Conservation (phyloP, 2,113 vertebrate species). For the Cynocephalus volans region DNA sequence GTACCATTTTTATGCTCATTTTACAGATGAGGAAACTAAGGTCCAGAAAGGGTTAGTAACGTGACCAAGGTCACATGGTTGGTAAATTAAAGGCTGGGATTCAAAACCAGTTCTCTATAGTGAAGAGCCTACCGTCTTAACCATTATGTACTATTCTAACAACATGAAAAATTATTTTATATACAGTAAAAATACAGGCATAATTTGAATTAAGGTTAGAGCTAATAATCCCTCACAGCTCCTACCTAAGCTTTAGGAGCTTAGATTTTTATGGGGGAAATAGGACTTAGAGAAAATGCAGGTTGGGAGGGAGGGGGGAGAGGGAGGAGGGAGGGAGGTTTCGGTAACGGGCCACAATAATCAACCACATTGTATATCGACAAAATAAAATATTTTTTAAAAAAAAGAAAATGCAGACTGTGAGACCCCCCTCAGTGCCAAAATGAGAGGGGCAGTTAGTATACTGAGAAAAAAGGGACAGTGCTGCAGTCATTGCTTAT, state of each 20-base stretch:
- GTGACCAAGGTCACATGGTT: not conserved
- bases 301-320: too few species aligned
- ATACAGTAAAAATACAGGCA: not conserved
- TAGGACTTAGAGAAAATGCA: too few species aligned
- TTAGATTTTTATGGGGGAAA: not conserved
- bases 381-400: too few species aligned
- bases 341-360: too few species aligned
- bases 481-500: not conserved
- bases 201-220: slow-evolving; percentile 24
- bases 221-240: not conserved
- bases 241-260: not conserved
- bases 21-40: slow-evolving; percentile 56
- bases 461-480: not conserved
- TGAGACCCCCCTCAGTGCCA: not conserved
- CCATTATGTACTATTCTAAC: slow-evolving; percentile 8
- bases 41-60: slow-evolving; percentile 46
- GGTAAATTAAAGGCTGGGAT: not conserved
- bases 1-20: not conserved
- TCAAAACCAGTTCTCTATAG: slow-evolving; percentile 44
- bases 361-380: too few species aligned
- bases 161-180: slow-evolving; percentile 30
- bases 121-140: not conserved
- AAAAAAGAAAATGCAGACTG: not conserved
- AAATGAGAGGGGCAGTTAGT: not conserved
- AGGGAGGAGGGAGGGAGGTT: too few species aligned